Base-by-base conservation (phyloP, 2,888 invertebrate genomes). In the Lochmaea capreae region DNA sequence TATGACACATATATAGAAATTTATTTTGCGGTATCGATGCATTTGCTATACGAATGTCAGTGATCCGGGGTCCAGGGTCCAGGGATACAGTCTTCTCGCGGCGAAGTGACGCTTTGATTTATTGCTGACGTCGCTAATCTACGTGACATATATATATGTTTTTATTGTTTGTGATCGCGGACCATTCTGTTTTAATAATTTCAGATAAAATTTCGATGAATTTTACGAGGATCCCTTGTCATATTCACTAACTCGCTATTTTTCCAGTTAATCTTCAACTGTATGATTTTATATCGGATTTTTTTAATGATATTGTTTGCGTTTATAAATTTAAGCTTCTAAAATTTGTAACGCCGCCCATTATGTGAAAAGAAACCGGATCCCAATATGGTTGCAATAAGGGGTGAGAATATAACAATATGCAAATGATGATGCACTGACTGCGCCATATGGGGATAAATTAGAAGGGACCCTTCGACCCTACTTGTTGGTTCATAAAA, bases 121-220 rank as follows among this genome's bases (percentile, higher is more conserved):
- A 87, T 87, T 83, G 85, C 83, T 86, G 87, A 87, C 87, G 86
- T 85, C 83, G 86, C 86, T 87, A 87, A 87, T 87, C 87, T 87
- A 86, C 85, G 86, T 86, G 87, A 87, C 86, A 85, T 86, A 86
- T 86, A 86, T 46, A 54, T 86, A 84, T 85, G 85, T 87, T 87
- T 87, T 87, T 87, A 87, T 87, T 87, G 86, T 87, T 86, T 84
- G 86, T 82, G 83, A 85, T 85, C 83, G 85, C 84, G 81, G 83
- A 85, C 84, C 83, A 85, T 84, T 84, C 85, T 84, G 85, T 86
- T 87, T 87, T 86, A 61, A 86, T 86, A 86, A 87, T 86, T 87
- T 84, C 85, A 85, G 86, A 86, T 86, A 85, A 85, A 85, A 85
- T 86, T 85, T 85, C 84, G 84, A 84, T 85, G 86, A 85, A 85